phyloP scores from a whole-genome alignment of 2,888 invertebrate species.

The Cheilosia soror region DNA sequence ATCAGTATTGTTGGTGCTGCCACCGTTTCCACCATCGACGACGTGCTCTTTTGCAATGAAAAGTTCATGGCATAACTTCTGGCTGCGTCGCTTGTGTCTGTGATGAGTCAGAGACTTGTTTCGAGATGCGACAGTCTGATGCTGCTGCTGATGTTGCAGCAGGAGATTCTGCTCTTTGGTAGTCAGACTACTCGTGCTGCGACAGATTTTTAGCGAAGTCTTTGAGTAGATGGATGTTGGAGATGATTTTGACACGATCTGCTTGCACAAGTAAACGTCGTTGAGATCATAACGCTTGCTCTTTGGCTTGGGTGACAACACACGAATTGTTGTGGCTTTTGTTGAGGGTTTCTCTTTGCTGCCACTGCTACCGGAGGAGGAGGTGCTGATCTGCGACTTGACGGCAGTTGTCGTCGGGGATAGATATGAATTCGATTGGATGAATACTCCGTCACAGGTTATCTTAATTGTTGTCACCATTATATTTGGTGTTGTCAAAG shows the following conservation, averaged over 20 bases:
- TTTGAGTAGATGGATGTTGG: slow-evolving; percentile 53
- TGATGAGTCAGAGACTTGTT: slow-evolving; percentile 68
- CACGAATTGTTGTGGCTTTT: slow-evolving; percentile 43
- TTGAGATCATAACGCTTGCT: slow-evolving; percentile 64
- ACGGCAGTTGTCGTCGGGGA: slow-evolving; percentile 76
- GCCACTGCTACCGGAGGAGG: slow-evolving; percentile 15
- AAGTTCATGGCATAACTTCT: slow-evolving; percentile 71
- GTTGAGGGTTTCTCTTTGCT: slow-evolving; percentile 49
- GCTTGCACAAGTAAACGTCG: slow-evolving; percentile 70
- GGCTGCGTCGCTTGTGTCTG: slow-evolving; percentile 53
- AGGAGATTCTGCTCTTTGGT: slow-evolving; percentile 61
- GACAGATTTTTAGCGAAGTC: slow-evolving; percentile 59
- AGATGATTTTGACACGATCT: slow-evolving; percentile 71
- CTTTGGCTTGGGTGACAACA: slow-evolving; percentile 63
- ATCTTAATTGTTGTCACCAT: slow-evolving; percentile 84
- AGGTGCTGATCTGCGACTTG: slow-evolving; percentile 55
- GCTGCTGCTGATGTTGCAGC: slow-evolving; percentile 36
- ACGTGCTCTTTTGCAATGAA: slow-evolving; percentile 58
- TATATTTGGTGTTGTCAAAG: slow-evolving; percentile 44
- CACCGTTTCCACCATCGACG: slow-evolving; percentile 12
- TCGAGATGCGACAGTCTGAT: background rate
- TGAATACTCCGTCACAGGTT: slow-evolving; percentile 83
- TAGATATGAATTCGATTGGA: slow-evolving; percentile 83
- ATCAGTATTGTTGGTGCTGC: slow-evolving; percentile 24
- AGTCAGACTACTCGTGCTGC: slow-evolving; percentile 58